Base-by-base conservation (phyloP, 1,140 invertebrate species). In the Sarcophaga bullata region DNA sequence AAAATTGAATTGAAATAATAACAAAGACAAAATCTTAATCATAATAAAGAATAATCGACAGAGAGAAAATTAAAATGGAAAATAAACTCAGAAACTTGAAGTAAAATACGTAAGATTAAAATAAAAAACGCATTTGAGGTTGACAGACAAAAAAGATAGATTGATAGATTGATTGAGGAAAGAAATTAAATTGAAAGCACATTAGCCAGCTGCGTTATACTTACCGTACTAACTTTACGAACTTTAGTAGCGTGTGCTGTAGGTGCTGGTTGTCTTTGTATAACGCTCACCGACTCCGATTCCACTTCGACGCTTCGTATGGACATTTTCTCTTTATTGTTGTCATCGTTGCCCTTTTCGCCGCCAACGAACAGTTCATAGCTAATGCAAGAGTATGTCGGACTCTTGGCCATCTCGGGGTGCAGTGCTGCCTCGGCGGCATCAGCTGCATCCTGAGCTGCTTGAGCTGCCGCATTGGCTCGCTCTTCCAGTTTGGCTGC, bases 181-280 rank as follows among this genome's bases (percentile, higher is more conserved):
- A 52, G 68, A 78, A 73, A 82, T 9, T 15, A 82, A 81, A 17
- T 84, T 78, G 52, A 82, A 84, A 87, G 86, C 82, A 83, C 62
- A 87, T 72, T 85, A 84, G 83, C 83, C 83, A 84, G 81, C 81
- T 84, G 81, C 58, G 62, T 85, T 89, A 91, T 92, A 96, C 95
- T 95, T 94, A 96, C 95, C 93, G 95, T 94, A 92, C 95, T 96
- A 92, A 97, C 96, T 95, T 97, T 97, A 91, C 96, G 93, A 86
- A 94, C 93, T 92, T 94, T 94, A 87, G 91, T 93, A 89, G 91
- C 85, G 89, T 86, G 87, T 92, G 92, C 88, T 92, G 92, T 91
- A 91, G 90, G 92, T 93, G 91, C 91, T 92, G 92, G 91, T 91
- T 90, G 88, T 92, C 92, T 91, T 92, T 95, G 94, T 90, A 96